phyloP scores from a whole-genome alignment of 1,140 invertebrate genomes.

The Anthonomus grandis region DNA sequence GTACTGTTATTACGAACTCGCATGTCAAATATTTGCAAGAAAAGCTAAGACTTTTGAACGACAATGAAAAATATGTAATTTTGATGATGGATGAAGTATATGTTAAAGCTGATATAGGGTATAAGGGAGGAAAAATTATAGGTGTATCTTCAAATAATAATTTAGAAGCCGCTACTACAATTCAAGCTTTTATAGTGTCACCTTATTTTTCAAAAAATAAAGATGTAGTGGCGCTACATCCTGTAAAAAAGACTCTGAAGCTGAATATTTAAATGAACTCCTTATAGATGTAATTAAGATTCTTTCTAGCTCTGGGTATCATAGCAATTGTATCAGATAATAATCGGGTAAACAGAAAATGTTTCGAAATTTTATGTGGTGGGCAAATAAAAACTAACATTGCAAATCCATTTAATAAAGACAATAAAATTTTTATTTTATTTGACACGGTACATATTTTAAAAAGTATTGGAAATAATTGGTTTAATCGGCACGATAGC shows the following conservation, averaged over 20 bases:
- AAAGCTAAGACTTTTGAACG: no score
- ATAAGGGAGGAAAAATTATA: not conserved
- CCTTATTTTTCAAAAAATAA: no score
- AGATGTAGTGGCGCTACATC: no score
- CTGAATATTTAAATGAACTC: not conserved
- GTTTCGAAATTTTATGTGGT: no score
- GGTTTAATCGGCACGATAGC: no score
- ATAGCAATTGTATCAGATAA: not conserved
- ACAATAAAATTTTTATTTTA: not conserved
- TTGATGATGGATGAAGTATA: no score
- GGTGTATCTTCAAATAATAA: not conserved
- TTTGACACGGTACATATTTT: no score
- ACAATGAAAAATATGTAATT: no score
- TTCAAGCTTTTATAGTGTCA: no score
- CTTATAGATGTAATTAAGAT: not conserved
- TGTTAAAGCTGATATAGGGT: not conserved
- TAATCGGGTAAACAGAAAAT: not conserved
- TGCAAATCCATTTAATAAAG: not conserved
- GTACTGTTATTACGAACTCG: not conserved
- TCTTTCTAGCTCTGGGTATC: not conserved
- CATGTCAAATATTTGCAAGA: not conserved
- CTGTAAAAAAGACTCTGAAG: not conserved
- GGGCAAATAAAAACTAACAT: no score
- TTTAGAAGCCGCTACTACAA: not conserved
- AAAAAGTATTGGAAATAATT: no score